phyloP scores from a whole-genome alignment of 2,113 vertebrate species.

The Lepus europaeus region DNA sequence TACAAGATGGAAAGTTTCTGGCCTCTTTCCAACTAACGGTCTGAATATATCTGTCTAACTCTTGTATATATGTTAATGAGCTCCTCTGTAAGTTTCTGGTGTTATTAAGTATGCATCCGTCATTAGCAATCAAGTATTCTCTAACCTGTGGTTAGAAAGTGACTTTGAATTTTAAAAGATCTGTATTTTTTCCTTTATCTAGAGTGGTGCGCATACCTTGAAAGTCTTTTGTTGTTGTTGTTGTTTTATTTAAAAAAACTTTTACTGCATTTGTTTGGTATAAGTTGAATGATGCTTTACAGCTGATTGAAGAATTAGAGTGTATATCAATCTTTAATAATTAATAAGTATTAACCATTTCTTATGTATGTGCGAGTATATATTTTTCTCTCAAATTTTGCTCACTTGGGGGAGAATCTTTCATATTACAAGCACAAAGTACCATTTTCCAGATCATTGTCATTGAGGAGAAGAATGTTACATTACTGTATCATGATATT shows the following conservation, averaged over 20 bases:
- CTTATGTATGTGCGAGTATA: not conserved
- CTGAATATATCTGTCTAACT: constrained; percentile 72
- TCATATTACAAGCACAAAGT: constrained; percentile 55
- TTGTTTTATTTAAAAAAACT: not conserved
- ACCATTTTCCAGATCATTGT: constrained; percentile 6
- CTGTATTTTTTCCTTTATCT: constrained; percentile 10
- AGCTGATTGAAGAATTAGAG: constrained; percentile 23
- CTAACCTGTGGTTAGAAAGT: constrained; percentile 44
- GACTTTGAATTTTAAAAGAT: constrained; percentile 21
- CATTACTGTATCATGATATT: constrained; percentile 10
- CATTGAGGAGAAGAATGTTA: constrained; percentile 51
- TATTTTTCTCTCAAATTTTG: constrained; percentile 23
- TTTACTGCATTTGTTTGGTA: constrained; percentile 67
- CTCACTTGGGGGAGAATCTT: not conserved
- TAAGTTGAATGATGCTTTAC: not conserved
- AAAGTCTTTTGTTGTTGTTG: constrained; percentile 1
- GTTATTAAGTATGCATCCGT: constrained; percentile 70
- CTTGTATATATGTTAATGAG: constrained; percentile 68
- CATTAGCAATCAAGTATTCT: constrained; percentile 49
- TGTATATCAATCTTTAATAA: not conserved
- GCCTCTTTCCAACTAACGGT: constrained; percentile 63
- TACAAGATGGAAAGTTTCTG: constrained; percentile 72
- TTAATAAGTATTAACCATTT: constrained; percentile 29
- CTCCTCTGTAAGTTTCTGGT: constrained; percentile 46
- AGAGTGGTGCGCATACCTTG: constrained; percentile 25